Evolutionary conservation across 2,888 invertebrate genomes (phyloP), one percentile per base, ranked within the genome.

Genomic region (Hemistola chrysoprasaria): DNA sequence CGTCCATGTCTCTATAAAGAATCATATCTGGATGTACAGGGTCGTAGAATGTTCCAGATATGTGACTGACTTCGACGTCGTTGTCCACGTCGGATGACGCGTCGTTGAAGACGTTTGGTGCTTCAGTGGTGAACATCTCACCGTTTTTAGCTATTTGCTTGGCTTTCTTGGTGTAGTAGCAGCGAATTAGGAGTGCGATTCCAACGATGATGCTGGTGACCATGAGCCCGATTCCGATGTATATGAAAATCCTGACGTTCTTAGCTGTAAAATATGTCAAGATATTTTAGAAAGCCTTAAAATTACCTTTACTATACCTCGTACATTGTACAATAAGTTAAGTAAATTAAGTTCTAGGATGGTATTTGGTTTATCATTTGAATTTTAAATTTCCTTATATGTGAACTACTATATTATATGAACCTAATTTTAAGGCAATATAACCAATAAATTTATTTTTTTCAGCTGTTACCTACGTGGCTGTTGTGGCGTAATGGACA

Each of bases 21-120:
- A 87, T 86, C 87, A 87, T 86, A 38, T 88, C 88, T 27, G 88
- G 88, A 57, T 88, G 87, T 0, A 75, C 61, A 1, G 85, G 84
- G 48, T 88, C 88, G 41, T 85, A 83, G 62, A 87, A 88, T 0
- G 81, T 80, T 53, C 87, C 88, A 51, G 87, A 88, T 42, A 88
- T 85, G 40, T 87, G 88, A 47, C 81, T 79, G 0, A 88, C 72
- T 11, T 85, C 86, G 3, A 73, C 74, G 34, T 88, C 88, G 30
- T 85, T 85, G 40, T 88, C 88, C 7, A 87, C 72, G 45, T 88
- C 88, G 20, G 88, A 87, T 8, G 74, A 70, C 0, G 73, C 73
- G 35, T 88, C 87, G 40, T 69, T 83, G 53, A 87, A 88, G 3
- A 88, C 77, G 40, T 87, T 88, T 0, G 88, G 88, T 2, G 82